Conservation (phyloP, 2,113 vertebrate genomes). For the Aplodontia rufa region DNA sequence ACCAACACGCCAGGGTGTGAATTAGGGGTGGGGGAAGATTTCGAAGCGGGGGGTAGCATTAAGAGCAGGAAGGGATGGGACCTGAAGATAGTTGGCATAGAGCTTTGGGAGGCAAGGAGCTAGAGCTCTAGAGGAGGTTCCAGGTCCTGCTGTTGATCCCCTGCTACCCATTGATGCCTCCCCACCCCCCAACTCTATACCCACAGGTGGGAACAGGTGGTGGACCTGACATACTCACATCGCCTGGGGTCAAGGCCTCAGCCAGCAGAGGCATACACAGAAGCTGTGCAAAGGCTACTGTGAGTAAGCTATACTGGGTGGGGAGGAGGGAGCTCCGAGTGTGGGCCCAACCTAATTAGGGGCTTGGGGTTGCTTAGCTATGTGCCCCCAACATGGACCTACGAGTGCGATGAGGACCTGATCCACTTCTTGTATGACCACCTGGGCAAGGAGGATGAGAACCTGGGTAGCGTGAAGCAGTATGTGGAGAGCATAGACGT, state of each 20-base stretch:
- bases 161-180: neutral
- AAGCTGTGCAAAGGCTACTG: slow-evolving; percentile 93
- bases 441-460: slow-evolving; percentile 96
- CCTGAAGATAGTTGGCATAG: neutral
- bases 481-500: slow-evolving; percentile 98
- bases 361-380: slow-evolving; percentile 84
- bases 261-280: slow-evolving; percentile 88
- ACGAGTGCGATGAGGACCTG: slow-evolving; percentile 97
- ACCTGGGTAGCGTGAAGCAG: slow-evolving; percentile 96
- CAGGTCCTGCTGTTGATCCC: neutral
- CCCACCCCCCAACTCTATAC: neutral
- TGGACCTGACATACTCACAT: slow-evolving; percentile 92
- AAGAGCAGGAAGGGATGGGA: neutral
- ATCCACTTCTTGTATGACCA: slow-evolving; percentile 97
- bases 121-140: neutral
- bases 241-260: slow-evolving; percentile 91
- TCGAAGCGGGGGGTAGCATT: neutral
- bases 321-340: neutral
- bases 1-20: neutral
- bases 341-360: slow-evolving; percentile 55
- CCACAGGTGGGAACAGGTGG: slow-evolving; percentile 95
- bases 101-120: neutral
- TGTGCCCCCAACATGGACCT: slow-evolving; percentile 95
- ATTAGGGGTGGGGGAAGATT: neutral
- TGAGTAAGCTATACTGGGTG: slow-evolving; percentile 75